Conservation (phyloP, 2,888 invertebrate species). For the Drosophila niveifrons region DNA sequence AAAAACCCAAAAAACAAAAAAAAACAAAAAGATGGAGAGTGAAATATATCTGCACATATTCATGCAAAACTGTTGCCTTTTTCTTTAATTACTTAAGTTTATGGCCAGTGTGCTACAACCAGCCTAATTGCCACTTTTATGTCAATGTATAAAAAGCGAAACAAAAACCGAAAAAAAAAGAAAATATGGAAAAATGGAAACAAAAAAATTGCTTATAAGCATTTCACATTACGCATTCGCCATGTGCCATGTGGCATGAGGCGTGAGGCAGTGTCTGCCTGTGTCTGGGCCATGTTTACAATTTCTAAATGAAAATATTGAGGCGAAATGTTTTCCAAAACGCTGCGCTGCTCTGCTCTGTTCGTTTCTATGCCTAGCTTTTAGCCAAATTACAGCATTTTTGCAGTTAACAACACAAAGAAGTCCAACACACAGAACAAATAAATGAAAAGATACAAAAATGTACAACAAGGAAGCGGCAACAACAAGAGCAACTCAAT, state of each 20-base stretch:
- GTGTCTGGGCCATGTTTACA: constrained; percentile 70
- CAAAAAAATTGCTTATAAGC: constrained; percentile 43
- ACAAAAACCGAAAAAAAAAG: constrained; percentile 24
- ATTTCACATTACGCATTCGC: constrained; percentile 73
- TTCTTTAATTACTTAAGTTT: constrained; percentile 74
- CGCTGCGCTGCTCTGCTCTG: constrained; percentile 64
- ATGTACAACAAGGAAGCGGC: constrained; percentile 22
- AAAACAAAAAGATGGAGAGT: background rate
- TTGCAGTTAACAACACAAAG: constrained; percentile 50
- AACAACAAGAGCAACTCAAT: constrained; percentile 15
- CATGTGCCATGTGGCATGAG: constrained; percentile 59
- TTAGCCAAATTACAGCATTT: constrained; percentile 75
- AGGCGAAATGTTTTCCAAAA: constrained; percentile 64
- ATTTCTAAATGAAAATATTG: constrained; percentile 64
- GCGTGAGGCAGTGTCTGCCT: background rate
- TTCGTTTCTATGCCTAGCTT: constrained; percentile 65
- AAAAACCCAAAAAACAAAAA: background rate
- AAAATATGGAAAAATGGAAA: constrained; percentile 10
- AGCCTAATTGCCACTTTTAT: constrained; percentile 73
- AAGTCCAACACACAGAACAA: constrained; percentile 29
- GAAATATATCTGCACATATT: constrained; percentile 7
- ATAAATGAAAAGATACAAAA: constrained; percentile 21
- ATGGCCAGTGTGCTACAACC: constrained; percentile 36
- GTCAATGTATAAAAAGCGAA: constrained; percentile 46
- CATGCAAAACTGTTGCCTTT: constrained; percentile 55